Evolutionary conservation across 2,888 invertebrate species (phyloP), one percentile per base, ranked within the genome.

Genomic region (Mythimna lalbum): DNA sequence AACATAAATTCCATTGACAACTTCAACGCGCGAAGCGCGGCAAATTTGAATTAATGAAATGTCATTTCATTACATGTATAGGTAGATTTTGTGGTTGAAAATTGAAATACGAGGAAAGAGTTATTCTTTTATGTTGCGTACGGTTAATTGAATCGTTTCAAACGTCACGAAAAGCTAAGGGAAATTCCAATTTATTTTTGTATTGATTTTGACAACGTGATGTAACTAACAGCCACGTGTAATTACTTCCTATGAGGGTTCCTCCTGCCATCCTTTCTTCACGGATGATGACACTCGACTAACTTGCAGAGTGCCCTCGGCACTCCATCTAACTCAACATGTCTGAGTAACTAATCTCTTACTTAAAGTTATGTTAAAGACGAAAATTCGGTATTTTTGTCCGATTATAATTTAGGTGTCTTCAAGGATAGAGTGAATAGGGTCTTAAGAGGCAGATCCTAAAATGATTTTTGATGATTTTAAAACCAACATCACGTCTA

Each of bases 111-210:
- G 62, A 56, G 74, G 12, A 49, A 57, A 70, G 43, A 23, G 39
- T 59, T 56, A 61, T 61, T 55, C n/a, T 65, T 73, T 63, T 72
- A 57, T 62, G 47, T 39, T 64, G 17, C 17, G 17, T 19, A 19
- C 23, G 6, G 19, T 47, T 62, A 73, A 78, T 78, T 76, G 76
- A 47, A 62, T 61, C 56, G 39, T 47, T 64, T 62, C 56, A 47
- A 57, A 43, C 56, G 61, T 23, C 53, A 50, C 50, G 49, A 63
- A 71, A 63, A 72, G 53, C 43, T 55, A 31, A 63, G 73, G 50
- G 59, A 72, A 75, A 78, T 63, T 60, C 59, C 78, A 75, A 78
- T 75, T 78, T 61, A 27, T 69, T 73, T 73, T 77, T 77, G 43
- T 69, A 69, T 77, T 77, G 55, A 68, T 68, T 68, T 68, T 47